These are phyloP conservation scores for Trichogramma evanescens DNA, from an alignment of 2,888 invertebrate species.

Conservation along the genomic window DNA sequence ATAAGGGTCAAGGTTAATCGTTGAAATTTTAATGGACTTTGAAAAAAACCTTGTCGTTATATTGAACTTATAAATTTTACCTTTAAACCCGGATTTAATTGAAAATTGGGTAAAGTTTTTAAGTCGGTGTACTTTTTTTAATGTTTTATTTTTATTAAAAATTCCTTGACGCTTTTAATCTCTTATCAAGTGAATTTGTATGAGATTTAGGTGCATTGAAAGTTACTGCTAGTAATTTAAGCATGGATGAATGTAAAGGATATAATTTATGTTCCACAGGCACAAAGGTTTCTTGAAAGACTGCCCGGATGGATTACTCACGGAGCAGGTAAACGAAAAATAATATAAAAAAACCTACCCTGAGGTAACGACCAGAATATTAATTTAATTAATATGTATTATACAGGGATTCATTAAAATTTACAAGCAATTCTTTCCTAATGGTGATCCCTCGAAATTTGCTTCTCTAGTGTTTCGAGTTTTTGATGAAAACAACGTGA, in stretches of 20 bases:
- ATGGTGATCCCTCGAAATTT: constrained; percentile 98
- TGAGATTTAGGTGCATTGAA: no score
- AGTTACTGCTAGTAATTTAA: no score
- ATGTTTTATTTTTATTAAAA: no score
- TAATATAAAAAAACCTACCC: not conserved
- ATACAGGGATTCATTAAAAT: constrained; percentile 95
- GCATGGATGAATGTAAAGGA: not conserved
- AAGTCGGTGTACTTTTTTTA: no score
- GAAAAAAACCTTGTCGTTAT: no score
- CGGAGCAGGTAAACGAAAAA: constrained; percentile 68
- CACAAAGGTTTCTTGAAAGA: constrained; percentile 96
- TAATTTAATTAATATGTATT: not conserved
- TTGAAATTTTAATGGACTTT: no score
- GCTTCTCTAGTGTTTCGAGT: constrained; percentile 96
- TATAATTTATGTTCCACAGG: constrained; percentile 51
- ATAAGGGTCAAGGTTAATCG: no score
- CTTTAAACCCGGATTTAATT: no score
- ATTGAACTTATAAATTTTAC: no score
- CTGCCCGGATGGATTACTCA: constrained; percentile 90
- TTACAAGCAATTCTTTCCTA: constrained; percentile 99
- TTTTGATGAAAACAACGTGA: constrained; percentile 97
- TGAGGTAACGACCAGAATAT: not conserved
- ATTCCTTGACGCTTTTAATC: no score
- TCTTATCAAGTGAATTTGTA: no score
- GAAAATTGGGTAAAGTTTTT: no score